Evolutionary conservation across 2,888 invertebrate genomes (phyloP).

Genomic region (Syrphus vitripennis): DNA sequence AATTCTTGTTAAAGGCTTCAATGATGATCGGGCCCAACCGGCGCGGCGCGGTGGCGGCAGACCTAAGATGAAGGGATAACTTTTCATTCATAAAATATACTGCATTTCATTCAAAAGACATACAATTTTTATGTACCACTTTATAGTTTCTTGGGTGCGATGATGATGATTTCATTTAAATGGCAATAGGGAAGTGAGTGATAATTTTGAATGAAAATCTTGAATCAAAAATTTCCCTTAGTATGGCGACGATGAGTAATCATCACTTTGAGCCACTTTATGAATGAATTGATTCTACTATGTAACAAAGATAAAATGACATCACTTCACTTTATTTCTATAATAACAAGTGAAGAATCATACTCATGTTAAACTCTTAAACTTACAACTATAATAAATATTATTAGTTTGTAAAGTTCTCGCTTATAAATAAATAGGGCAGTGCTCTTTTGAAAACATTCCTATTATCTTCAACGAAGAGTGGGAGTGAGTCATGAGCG

Average conservation of each 20-base stretch:
- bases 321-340: too few relatives aligned
- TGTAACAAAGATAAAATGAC: background rate
- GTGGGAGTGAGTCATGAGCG: too few relatives aligned
- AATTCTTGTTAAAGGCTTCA: background rate
- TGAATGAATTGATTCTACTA: background rate
- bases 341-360: background rate
- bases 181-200: slow-evolving; percentile 8
- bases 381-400: background rate
- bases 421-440: too few relatives aligned
- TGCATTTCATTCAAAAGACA: background rate
- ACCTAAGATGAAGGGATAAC: too few relatives aligned
- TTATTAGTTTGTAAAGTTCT: background rate
- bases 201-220: background rate
- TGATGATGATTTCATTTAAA: slow-evolving; percentile 3
- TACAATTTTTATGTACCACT: too few relatives aligned
- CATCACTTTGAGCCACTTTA: background rate
- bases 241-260: background rate
- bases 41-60: too few relatives aligned
- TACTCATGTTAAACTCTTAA: background rate
- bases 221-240: background rate
- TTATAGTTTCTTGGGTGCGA: background rate
- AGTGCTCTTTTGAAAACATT: too few relatives aligned
- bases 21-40: background rate
- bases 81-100: background rate
- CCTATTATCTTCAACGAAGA: too few relatives aligned